These are phyloP conservation scores for Hypercompe scribonia DNA, from an alignment of 2,888 invertebrate genomes.

Conservation along the genomic window DNA sequence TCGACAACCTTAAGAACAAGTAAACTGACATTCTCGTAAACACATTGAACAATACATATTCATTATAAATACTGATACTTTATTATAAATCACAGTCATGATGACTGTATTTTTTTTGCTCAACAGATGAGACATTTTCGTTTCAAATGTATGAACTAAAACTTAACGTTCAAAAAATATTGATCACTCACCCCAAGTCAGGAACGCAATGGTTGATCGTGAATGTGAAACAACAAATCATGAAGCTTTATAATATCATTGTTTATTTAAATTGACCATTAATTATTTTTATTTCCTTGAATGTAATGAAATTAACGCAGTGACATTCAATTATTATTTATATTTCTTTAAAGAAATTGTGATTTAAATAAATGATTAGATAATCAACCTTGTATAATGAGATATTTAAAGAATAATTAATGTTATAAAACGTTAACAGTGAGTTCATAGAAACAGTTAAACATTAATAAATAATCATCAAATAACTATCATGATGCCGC, in stretches of 20 bases:
- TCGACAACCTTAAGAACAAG: too few relatives aligned
- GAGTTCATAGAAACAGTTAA: slow-evolving; percentile 14
- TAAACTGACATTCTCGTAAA: too few relatives aligned
- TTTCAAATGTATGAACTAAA: not conserved
- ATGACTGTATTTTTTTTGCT: too few relatives aligned
- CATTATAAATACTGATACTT: too few relatives aligned
- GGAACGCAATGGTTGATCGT: not conserved
- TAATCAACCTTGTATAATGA: slow-evolving; percentile 1
- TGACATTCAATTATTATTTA: not conserved
- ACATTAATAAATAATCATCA: slow-evolving; percentile 25
- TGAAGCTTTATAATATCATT: not conserved
- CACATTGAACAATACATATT: too few relatives aligned
- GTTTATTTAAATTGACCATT: not conserved
- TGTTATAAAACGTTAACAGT: slow-evolving; percentile 29
- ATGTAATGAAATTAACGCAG: not conserved
- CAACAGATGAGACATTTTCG: too few relatives aligned
- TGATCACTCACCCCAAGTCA: not conserved
- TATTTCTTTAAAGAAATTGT: not conserved
- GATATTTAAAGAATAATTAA: slow-evolving; percentile 17
- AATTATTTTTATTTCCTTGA: not conserved
- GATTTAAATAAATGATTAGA: not conserved
- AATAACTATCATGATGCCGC: slow-evolving; percentile 34
- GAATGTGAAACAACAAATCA: not conserved
- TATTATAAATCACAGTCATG: too few relatives aligned
- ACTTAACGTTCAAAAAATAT: not conserved